Evolutionary conservation across 2,888 invertebrate genomes (phyloP), one percentile per base, ranked within the genome.

Genomic region (Cephus spinipes): DNA sequence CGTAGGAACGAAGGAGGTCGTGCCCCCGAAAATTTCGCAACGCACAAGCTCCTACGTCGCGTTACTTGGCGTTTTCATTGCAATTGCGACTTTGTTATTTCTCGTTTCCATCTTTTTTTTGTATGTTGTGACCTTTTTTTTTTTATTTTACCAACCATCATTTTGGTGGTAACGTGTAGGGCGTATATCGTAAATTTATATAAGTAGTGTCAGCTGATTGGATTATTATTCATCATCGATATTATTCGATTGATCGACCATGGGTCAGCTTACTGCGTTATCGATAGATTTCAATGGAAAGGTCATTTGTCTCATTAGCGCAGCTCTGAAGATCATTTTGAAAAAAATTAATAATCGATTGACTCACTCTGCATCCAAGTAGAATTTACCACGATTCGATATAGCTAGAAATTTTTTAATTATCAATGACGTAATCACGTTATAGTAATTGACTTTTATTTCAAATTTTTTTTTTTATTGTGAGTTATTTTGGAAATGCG

Each of bases 1-100:
- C 40, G 40, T 55, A 55, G 40, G 40, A 55, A 81, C 82, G 82
- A 81, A 83, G 80, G 82, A 85, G 89, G 87, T 89, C 87, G 81
- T 80, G 87, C 87, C 85, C 85, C 88, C 86, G 85, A 84, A 83
- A 89, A 88, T 89, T 89, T 89, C 88, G 84, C 89, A 89, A 89
- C 80, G 76, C 78, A 76, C 74, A 74, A 86, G 82, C 80, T 85
- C 82, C 82, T 83, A 83, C 83, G 82, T 80, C 79, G 77, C 75
- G 75, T 23, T 23, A 55, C 40, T 55, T 55, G 6, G 0, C 40
- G 40, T 55, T 55, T 55, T 55, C 23, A 55, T 55, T 55, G 4
- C 40, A 23, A 23, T 6, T 9, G 40, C 23, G 40, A 55, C 23
- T 55, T 55, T 9, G 23, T 55, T 55, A 15, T 6, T 55, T 55